A percentile compares a stretch with the other conserved stretches of the same genome.
Evolutionary conservation across 2,113 vertebrate species (phyloP).

Genomic region (Pagrus major): DNA sequence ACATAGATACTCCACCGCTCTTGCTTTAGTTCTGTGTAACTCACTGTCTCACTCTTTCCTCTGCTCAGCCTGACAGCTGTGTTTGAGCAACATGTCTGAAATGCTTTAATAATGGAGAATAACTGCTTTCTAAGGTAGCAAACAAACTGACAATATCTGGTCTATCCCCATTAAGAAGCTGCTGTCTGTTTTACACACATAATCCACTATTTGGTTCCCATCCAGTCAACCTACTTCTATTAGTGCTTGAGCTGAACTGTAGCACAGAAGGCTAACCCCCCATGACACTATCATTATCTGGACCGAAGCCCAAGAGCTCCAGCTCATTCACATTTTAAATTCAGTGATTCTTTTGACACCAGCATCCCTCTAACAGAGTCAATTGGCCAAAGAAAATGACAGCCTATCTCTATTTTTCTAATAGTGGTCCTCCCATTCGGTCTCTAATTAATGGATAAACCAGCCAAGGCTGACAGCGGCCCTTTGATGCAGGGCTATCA

Average conservation of each 20-base stretch:
- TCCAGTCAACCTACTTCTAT: background rate
- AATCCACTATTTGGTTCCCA: slow-evolving; percentile 11
- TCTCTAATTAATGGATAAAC: slow-evolving; percentile 59
- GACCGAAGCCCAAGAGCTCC: slow-evolving; percentile 11
- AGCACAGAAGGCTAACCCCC: slow-evolving; percentile 6
- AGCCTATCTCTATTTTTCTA: slow-evolving; percentile 33
- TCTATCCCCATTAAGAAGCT: background rate
- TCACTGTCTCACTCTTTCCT: background rate
- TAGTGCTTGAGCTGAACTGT: background rate
- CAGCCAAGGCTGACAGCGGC: slow-evolving; percentile 43
- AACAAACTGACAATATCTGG: background rate
- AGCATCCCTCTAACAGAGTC: slow-evolving; percentile 30
- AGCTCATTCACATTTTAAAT: slow-evolving; percentile 35
- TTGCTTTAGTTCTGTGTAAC: slow-evolving; percentile 11
- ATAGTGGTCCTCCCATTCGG: slow-evolving; percentile 28
- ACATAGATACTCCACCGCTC: background rate
- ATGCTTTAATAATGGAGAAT: slow-evolving; percentile 17
- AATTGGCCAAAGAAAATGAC: slow-evolving; percentile 38
- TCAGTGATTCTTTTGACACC: slow-evolving; percentile 28
- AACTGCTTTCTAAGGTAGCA: background rate
- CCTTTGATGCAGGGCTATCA: slow-evolving; percentile 47
- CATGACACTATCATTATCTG: slow-evolving; percentile 51
- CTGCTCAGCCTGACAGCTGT: slow-evolving; percentile 6
- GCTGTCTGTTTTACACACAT: slow-evolving; percentile 6
- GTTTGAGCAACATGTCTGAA: slow-evolving; percentile 1